Conservation (phyloP, 2,113 vertebrate species). For the Poeciliopsis occidentalis region DNA sequence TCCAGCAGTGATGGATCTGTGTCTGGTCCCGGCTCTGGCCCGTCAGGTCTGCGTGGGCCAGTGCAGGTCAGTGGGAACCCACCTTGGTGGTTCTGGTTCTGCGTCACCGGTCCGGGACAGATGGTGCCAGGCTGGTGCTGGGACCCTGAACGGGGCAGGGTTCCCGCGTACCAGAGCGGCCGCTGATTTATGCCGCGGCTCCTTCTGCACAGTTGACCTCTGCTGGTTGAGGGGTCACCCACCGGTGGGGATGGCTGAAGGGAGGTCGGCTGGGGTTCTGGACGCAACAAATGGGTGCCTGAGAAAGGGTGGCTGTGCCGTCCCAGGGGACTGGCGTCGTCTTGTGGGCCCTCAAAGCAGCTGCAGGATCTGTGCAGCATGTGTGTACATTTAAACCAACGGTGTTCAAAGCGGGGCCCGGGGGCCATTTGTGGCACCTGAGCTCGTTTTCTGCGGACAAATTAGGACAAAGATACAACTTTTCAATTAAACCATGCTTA, state of each 20-base stretch:
- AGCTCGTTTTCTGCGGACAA: too few species aligned
- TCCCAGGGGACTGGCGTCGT: constrained; percentile 68
- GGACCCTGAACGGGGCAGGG: constrained; percentile 58
- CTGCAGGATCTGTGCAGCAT: constrained; percentile 67
- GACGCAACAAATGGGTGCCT: constrained; percentile 78
- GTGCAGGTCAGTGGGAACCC: constrained; percentile 75
- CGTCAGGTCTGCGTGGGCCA: constrained; percentile 23
- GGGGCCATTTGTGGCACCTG: too few species aligned
- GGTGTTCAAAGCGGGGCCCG: not conserved
- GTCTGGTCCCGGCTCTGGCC: constrained; percentile 40
- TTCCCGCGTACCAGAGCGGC: constrained; percentile 74
- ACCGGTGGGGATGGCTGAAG: constrained; percentile 13
- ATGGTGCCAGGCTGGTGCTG: constrained; percentile 78
- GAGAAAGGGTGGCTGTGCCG: constrained; percentile 63
- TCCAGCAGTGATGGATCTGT: constrained; percentile 66
- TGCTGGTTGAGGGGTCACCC: constrained; percentile 72
- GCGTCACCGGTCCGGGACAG: constrained; percentile 75
- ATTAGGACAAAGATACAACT: too few species aligned
- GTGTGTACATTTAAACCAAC: constrained; percentile 45
- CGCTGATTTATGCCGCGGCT: constrained; percentile 76
- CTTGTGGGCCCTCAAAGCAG: constrained; percentile 51
- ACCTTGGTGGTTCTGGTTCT: constrained; percentile 58
- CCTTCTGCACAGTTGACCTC: constrained; percentile 72
- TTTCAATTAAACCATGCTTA: too few species aligned
- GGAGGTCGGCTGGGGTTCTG: constrained; percentile 12